Percentiles rank a stretch among this genome's conserved stretches.
These are phyloP conservation scores for Blera fallax DNA, from an alignment of 2,888 invertebrate species.

Conservation along the genomic window DNA sequence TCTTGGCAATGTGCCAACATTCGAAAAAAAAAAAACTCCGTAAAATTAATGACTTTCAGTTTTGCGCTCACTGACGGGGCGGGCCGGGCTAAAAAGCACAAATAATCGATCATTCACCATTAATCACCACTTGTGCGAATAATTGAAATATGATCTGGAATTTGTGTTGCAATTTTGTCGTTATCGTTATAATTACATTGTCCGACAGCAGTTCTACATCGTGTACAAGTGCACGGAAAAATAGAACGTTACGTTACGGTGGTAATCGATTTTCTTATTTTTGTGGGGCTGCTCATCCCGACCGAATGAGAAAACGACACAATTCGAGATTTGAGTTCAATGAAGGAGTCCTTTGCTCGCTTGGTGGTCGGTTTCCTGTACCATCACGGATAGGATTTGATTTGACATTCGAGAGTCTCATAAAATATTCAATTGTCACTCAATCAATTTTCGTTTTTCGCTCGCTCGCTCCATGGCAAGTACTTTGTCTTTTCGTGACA, in stretches of 20 bases:
- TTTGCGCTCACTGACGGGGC: neutral
- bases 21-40: conserved; percentile 17
- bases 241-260: neutral
- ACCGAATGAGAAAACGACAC: neutral
- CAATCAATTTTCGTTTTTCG: conserved; percentile 42
- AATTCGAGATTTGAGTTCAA: neutral
- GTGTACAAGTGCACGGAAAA: neutral
- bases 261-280: conserved; percentile 22
- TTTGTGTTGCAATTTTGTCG: conserved; percentile 47
- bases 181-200: conserved; percentile 36
- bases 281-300: neutral
- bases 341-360: neutral
- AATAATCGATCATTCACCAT: conserved; percentile 49
- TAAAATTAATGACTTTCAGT: conserved; percentile 67
- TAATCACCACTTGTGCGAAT: conserved; percentile 65
- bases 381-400: neutral
- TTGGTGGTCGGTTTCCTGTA: neutral
- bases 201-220: neutral
- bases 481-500: conserved; percentile 34
- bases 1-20: conserved; percentile 56
- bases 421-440: conserved; percentile 56
- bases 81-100: conserved; percentile 6
- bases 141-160: conserved; percentile 62
- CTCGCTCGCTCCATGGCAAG: neutral
- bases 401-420: conserved; percentile 27